phyloP scores from a whole-genome alignment of 2,888 invertebrate species.

The Hymenopus coronatus region DNA sequence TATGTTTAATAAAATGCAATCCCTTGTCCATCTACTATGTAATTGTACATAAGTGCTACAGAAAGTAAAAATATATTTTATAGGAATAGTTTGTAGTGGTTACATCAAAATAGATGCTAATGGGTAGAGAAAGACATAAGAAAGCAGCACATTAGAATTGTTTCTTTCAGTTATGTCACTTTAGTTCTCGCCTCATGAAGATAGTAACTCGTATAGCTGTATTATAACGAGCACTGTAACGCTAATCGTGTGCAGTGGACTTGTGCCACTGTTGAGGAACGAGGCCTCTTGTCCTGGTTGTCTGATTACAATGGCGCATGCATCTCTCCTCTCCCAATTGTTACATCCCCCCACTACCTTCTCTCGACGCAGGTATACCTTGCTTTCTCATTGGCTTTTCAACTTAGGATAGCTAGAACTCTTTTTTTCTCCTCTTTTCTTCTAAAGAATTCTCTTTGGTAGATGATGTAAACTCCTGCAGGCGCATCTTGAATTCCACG shows the following conservation, averaged over 20 bases:
- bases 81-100: no score
- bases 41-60: no score
- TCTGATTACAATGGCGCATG: neutral
- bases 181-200: no score
- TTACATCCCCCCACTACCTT: neutral
- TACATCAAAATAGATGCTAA: no score
- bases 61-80: no score
- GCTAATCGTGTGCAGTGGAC: neutral
- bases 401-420: neutral
- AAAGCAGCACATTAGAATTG: no score
- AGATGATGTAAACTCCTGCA: neutral
- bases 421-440: neutral
- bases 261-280: neutral
- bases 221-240: no score
- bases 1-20: no score
- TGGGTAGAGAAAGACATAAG: no score
- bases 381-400: slow-evolving; percentile 11
- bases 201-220: no score
- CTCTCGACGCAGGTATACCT: neutral
- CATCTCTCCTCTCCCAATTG: neutral
- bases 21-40: no score
- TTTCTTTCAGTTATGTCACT: no score
- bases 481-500: neutral
- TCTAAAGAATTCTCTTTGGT: neutral
- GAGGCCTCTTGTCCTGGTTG: neutral